Base-by-base conservation (phyloP, 2,888 invertebrate species). In the Saturnia japonica region DNA sequence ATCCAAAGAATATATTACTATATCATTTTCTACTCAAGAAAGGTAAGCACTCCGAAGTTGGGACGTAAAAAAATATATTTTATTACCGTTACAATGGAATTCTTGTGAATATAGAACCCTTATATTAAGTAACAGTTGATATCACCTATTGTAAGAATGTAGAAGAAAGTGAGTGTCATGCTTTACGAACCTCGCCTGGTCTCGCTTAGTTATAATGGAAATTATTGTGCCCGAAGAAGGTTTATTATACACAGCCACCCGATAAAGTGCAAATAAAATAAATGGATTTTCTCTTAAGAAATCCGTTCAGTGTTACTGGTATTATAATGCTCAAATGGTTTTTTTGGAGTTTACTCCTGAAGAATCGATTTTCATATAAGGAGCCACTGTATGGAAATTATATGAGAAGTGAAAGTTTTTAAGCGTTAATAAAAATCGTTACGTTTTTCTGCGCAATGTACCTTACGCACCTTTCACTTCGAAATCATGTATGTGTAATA, bases 51-150 rank as follows among this genome's bases (percentile, higher is more conserved):
- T 64, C 19, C 64, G 22, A n/a, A 40, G 12, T 40, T 64, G 40
- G 64, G 12, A 64, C 64, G 9, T 60, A 64, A 64, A 34, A 57
- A 64, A 64, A 40, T 40, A 40, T 64, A 40, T 40, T 64, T 64
- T 64, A 34, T 64, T 64, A 19, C 11, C n/a, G 6, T 64, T 64
- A 64, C 64, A 64, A 64, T 64, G 62, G 40, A 62, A 62, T 11
- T 64, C 40, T 40, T 64, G 34, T 1, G 64, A 64, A 64, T 64
- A 40, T 40, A 64, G 64, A 64, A 64, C 40, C 64, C 64, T 40
- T 40, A 40, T 40, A 64, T 40, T 40, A 40, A 64, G 64, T 64
- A 64, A 64, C 64, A 64, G n/a, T 64, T 64, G n/a, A 40, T 64
- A 40, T 40, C 64, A 40, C 16, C 19, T n/a, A 64, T 64, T 64